Conservation (phyloP, 1,140 invertebrate genomes). For the Drosophila trapezifrons region DNA sequence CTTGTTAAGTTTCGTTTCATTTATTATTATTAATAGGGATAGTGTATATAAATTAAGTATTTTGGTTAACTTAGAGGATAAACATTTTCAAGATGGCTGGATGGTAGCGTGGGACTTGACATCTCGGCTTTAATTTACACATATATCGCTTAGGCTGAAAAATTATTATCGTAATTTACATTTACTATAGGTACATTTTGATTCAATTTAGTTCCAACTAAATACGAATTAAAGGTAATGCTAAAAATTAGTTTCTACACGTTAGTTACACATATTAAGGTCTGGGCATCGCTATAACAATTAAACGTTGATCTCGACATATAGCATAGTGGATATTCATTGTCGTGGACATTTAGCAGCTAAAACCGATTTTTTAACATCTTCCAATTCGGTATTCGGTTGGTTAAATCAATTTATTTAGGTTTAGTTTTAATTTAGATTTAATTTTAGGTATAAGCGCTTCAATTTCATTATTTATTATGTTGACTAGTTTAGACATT, state of each 20-base stretch:
- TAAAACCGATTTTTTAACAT: conserved; percentile 50
- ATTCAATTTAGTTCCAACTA: conserved; percentile 69
- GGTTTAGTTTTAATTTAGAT: conserved; percentile 18
- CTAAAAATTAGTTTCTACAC: conserved; percentile 37
- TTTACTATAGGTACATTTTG: conserved; percentile 80
- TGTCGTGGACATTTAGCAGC: conserved; percentile 57
- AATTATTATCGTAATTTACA: conserved; percentile 83
- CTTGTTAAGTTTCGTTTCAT: conserved; percentile 59
- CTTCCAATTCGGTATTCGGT: conserved; percentile 41
- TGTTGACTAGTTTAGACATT: conserved; percentile 73
- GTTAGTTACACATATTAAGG: conserved; percentile 33
- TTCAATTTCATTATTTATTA: conserved; percentile 74
- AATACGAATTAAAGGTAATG: conserved; percentile 56
- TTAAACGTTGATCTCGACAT: conserved; percentile 12
- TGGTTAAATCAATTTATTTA: conserved; percentile 51
- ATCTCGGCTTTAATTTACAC: conserved; percentile 29
- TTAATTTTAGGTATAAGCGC: conserved; percentile 61
- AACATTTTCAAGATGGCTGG: conserved; percentile 2
- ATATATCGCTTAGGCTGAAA: conserved; percentile 61
- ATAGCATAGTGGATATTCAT: conserved; percentile 51
- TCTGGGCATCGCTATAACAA: conserved; percentile 23
- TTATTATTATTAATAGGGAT: conserved; percentile 39
- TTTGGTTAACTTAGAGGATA: conserved; percentile 28
- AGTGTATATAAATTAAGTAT: conserved; percentile 32
- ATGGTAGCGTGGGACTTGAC: conserved; percentile 1